Base-by-base conservation (phyloP, 2,888 invertebrate genomes). In the Chouioia cunea region DNA sequence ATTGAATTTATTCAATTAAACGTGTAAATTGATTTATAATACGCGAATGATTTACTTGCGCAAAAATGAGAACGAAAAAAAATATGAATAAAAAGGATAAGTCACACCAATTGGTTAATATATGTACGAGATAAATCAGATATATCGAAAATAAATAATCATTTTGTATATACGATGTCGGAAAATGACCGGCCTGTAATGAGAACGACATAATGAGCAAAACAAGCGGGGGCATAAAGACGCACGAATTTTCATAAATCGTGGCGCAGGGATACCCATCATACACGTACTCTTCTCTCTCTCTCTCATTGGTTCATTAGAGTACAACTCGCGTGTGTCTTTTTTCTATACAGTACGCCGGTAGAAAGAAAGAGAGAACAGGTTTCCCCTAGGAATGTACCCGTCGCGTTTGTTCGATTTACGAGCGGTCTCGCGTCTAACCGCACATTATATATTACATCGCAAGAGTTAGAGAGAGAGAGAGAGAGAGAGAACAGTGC, bases 371-470 rank as follows among this genome's bases (percentile, higher is more conserved):
- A 8, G 10, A 36, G 36, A 65, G 66, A 81, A 81, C 82, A 79
- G 81, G 81, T 82, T 80, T 82, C 76, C 79, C 76, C 77, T 78
- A 82, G 78, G 79, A 80, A 80, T 79, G 76, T 76, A 36, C 43
- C 74, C 76, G 77, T 77, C 78, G 36, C 36, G 77, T 77, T 79
- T 76, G 73, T 75, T 77, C 79, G 78, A 82, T 81, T 82, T 80
- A 82, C 67, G 77, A 73, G 69, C 76, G 75, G 74, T 77, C 76
- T 77, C 73, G 76, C 77, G 74, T 79, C 79, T 76, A 76, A 76
- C 75, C 75, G 77, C 75, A 64, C 76, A 76, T 79, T 79, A 79
- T 78, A 76, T 76, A 76, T 79, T 76, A 74, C 60, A 63, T 59
- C 47, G 66, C 56, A 68, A 73, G n/a, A n/a, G n/a, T n/a, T n/a